Conservation (phyloP, 2,113 vertebrate species). For the Dinomys branickii region DNA sequence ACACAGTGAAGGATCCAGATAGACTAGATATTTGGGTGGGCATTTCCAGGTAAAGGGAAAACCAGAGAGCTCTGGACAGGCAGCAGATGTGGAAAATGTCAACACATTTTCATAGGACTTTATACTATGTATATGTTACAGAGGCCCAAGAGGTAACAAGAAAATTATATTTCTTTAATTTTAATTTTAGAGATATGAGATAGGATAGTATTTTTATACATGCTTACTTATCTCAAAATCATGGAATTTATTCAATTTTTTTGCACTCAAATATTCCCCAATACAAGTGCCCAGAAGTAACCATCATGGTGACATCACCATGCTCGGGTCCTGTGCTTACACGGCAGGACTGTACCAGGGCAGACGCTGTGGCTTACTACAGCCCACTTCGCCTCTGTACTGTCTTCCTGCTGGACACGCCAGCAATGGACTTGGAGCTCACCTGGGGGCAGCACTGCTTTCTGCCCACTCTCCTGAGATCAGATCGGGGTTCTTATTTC, state of each 20-base stretch:
- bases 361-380: background rate
- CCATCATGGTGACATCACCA: too few species aligned
- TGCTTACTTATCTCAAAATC: background rate
- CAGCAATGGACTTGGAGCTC: too few species aligned
- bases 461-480: background rate
- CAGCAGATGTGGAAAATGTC: background rate
- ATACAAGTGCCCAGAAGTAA: too few species aligned
- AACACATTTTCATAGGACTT: background rate
- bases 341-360: rapidly evolving
- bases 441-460: background rate
- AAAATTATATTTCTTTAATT: background rate
- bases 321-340: too few species aligned
- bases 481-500: background rate
- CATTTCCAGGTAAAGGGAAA: background rate
- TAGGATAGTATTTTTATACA: background rate
- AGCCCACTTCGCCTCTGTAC: too few species aligned
- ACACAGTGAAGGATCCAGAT: background rate
- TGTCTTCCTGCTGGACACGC: background rate
- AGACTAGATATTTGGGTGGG: background rate
- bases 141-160: background rate
- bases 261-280: background rate
- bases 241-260: background rate
- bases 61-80: too few species aligned
- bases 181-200: too few species aligned
- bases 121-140: background rate